phyloP scores from a whole-genome alignment of 1,140 invertebrate species.

The Drosophila tristis region DNA sequence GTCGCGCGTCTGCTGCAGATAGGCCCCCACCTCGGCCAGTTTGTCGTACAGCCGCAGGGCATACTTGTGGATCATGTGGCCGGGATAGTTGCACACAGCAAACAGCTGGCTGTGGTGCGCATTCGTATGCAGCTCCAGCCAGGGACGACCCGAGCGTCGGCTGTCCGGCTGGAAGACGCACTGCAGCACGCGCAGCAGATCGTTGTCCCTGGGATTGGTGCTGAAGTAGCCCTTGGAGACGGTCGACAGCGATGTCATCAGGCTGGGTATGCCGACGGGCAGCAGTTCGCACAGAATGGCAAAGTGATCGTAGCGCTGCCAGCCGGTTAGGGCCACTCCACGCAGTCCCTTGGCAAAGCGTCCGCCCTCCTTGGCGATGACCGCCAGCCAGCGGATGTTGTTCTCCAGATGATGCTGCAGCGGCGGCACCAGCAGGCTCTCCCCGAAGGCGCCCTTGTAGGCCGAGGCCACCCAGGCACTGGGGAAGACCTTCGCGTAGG shows the following conservation, averaged over 20 bases:
- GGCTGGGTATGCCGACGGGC: constrained; percentile 92
- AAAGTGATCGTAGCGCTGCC: constrained; percentile 95
- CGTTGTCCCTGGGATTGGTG: constrained; percentile 84
- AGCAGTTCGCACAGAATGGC: constrained; percentile 96
- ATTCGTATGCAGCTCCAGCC: constrained; percentile 76
- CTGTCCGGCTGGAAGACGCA: constrained; percentile 85
- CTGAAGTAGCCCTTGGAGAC: constrained; percentile 88
- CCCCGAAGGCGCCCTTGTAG: constrained; percentile 90
- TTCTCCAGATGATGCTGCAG: constrained; percentile 89
- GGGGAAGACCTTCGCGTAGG: constrained; percentile 92
- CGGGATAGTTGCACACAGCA: constrained; percentile 84
- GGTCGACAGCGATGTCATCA: constrained; percentile 87
- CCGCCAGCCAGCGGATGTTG: constrained; percentile 89
- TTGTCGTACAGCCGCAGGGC: constrained; percentile 86
- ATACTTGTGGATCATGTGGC: constrained; percentile 86
- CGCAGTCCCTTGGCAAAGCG: constrained; percentile 86
- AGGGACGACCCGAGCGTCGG: constrained; percentile 76
- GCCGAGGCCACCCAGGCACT: constrained; percentile 90
- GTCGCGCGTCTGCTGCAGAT: constrained; percentile 80
- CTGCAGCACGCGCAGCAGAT: constrained; percentile 86
- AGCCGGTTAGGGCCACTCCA: constrained; percentile 90
- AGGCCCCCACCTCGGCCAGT: constrained; percentile 85
- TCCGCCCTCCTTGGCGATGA: constrained; percentile 86
- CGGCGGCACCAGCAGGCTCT: constrained; percentile 89
- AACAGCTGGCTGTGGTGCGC: constrained; percentile 76